Evolutionary conservation across 2,888 invertebrate species (phyloP), one percentile per base, ranked within the genome.

Genomic region (Nemotelus pantherinus): DNA sequence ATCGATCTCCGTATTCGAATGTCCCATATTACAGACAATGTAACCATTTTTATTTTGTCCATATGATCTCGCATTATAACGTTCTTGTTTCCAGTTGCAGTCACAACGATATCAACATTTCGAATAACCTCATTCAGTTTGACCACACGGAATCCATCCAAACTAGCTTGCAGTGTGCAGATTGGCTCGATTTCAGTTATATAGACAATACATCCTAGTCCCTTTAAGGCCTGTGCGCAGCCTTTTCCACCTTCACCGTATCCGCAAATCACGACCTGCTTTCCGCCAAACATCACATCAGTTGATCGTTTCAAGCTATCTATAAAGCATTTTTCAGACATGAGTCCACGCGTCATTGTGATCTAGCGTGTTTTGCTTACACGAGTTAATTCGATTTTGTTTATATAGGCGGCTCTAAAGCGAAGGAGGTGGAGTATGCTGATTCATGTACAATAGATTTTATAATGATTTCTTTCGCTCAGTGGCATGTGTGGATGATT

Each of bases 161-260:
- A 98, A 80, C 87, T 94, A 48, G 98, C 98, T 89, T 98, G 98
- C 55, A 98, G 88, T 44, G 98, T 98, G 88, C 98, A 98, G 84
- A 98, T 98, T 0, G 98, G 98, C 89, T 98, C 98, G 82, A 98
- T 97, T 89, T 98, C 98, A 44, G 98, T 97, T 50, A 91, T 90
- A 81, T 91, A 91, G 3, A 91, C 97, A 83, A 97, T 94, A 88
- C 97, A 95, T 10, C 98, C 98, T 80, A 98, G 89, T 0, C 97
- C 97, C 87, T 97, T 97, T 10, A 98, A 88, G 4, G 97, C 97
- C 85, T 97, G 96, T 81, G 96, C 96, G 87, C 98, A 98, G 0
- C 98, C 98, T 88, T 98, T 98, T 53, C 98, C 98, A 57, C 98
- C 97, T 88, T 98, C 98, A 1, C 98, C 98, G 85, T 98, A 98